Base-by-base conservation (phyloP, 2,797 vertebrate species). In the Eospalax fontanierii region DNA sequence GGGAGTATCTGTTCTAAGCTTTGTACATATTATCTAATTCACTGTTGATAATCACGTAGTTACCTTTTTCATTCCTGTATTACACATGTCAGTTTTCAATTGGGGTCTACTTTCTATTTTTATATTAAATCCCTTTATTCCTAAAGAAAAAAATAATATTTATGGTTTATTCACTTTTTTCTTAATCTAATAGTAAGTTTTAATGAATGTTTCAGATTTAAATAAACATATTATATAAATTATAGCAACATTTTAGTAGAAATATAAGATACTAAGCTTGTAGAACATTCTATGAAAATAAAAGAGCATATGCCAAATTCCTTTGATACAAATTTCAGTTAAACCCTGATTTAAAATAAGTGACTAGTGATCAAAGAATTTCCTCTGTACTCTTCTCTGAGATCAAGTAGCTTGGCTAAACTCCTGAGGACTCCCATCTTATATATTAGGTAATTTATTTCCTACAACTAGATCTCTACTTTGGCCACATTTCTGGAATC, bases 291-390 rank as follows among this genome's bases (percentile, higher is more conserved):
- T n/a, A n/a, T n/a, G 15, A 82, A 28, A 21, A 38, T 30, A 63
- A 61, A 30, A 79, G 78, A 33, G 5, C 35, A 9, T 22, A 4
- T 68, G 4, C 6, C 26, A 65, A 79, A 9, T 40, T 89, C 26
- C 5, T 93, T 73, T 93, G 35, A 26, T 89, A 75, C 35, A 76
- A 11, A 70, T 80, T 43, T 82, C 30, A 54, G 14, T 80, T 24
- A 88, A 95, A 87, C 21, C 22, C 40, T 83, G 28, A 79, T 59
- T n/a, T 88, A 30, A 54, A 80, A 71, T 76, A 1, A 91, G 21
- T 83, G 73, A 71, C 6, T 73, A 73, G 30, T 59, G 3, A 61
- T 92, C 33, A 88, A 63, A 57, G 3, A 35, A 14, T 76, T 91
- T 90, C 50, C n/a, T 93, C 4, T 40, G 66, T 50, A 63, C 26